Evolutionary conservation across 2,888 invertebrate species (phyloP), one percentile per base, ranked within the genome.

Genomic region (Ornithoptera alexandrae): DNA sequence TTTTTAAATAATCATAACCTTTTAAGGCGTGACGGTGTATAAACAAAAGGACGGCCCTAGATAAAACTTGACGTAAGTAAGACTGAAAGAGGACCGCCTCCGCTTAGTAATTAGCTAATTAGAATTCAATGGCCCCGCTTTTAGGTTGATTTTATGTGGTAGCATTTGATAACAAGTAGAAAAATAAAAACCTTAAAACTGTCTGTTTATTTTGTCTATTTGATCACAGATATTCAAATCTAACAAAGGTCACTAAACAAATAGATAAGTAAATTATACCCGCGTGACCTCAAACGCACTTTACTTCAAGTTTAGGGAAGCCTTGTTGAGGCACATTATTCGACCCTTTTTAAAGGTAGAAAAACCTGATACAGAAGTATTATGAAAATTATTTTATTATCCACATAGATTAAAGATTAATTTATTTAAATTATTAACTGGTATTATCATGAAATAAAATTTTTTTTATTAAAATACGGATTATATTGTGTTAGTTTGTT

Each of bases 141-240:
- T 70, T 60, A 70, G 70, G 70, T 64, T 60, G 66, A 70, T 67
- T 70, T 70, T 67, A 67, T 67, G 60, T 60, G 67, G 53, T 67
- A 63, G 53, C 59, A 58, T 63, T 60, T 67, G 56, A 63, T 67
- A 60, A 53, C 7, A 53, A 53, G n/a, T 53, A n/a, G 18, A 53
- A n/a, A 53, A 46, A 66, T 30, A 30, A 30, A 63, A 67, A 67
- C 56, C 42, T 60, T 60, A 62, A 50, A 65, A 20, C 46, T 1
- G 46, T 62, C 57, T 59, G 60, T 70, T 63, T 70, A 63, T 63
- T 65, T 62, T 63, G 67, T 67, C 63, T 70, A 60, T 67, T 67
- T 70, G 60, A 70, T 70, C 58, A 67, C 36, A 59, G 63, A 70
- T 68, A 64, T 68, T 68, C 64, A 68, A 64, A 60, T 67, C 63